phyloP scores from a whole-genome alignment of 2,888 invertebrate genomes.

The Caenorhabditis afra region DNA sequence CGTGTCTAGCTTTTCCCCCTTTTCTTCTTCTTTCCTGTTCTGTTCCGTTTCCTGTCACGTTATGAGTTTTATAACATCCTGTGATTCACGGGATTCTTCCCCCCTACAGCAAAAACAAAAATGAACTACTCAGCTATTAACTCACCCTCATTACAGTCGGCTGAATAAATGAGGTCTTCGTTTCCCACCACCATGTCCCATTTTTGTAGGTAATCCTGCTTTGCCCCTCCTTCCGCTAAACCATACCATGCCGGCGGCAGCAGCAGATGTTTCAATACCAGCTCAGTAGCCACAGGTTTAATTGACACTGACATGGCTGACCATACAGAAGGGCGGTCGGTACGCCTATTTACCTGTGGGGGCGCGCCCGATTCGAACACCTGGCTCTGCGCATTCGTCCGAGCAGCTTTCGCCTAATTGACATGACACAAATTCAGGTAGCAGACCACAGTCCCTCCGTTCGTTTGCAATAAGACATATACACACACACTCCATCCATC shows the following conservation, averaged over 20 bases:
- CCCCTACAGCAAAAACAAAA: constrained; percentile 6
- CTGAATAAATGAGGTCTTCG: constrained; percentile 9
- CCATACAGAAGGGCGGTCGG: constrained; percentile 43
- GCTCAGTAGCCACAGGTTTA: constrained; percentile 45
- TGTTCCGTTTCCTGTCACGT: background rate
- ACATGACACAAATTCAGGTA: constrained; percentile 49
- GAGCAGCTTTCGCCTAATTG: constrained; percentile 43
- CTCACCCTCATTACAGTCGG: constrained; percentile 10
- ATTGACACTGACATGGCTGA: constrained; percentile 53
- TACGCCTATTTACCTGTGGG: constrained; percentile 42
- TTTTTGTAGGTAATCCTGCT: background rate
- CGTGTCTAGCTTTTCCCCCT: constrained; percentile 17
- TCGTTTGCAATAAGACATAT: too few relatives aligned
- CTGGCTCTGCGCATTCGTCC: constrained; percentile 51
- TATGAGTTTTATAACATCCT: constrained; percentile 19
- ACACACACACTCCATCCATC: background rate
- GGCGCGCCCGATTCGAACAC: constrained; percentile 48
- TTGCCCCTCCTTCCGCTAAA: background rate
- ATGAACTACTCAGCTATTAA: constrained; percentile 21
- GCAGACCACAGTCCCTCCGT: background rate
- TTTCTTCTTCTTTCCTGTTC: too few relatives aligned
- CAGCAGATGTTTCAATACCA: constrained; percentile 60
- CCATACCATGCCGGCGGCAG: constrained; percentile 35
- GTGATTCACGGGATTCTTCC: constrained; percentile 39
- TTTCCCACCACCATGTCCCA: background rate